These are phyloP conservation scores for Microtus ochrogaster DNA, from an alignment of 2,113 vertebrate genomes.

Conservation along the genomic window DNA sequence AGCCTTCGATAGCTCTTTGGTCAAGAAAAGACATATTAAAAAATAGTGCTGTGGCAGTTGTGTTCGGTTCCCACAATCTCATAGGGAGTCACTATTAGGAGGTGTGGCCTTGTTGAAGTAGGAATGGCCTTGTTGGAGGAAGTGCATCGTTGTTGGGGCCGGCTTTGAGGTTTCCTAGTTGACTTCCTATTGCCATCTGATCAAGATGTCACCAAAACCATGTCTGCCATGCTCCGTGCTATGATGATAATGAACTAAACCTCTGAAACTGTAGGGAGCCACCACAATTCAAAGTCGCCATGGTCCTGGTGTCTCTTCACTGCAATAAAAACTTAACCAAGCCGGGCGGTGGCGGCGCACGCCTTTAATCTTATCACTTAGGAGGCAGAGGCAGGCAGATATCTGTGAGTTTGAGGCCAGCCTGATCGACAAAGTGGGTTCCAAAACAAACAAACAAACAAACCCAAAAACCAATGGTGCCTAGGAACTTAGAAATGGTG, in stretches of 20 bases:
- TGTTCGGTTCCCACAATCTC: background rate
- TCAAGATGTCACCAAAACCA: background rate
- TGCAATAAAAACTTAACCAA: background rate
- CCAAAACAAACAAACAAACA: background rate
- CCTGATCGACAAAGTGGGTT: background rate
- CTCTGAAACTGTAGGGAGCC: background rate
- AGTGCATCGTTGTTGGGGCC: background rate
- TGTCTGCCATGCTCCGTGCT: background rate
- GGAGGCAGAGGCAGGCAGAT: background rate
- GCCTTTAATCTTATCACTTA: too few species aligned
- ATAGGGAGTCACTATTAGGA: background rate
- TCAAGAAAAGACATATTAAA: slow-evolving; percentile 28
- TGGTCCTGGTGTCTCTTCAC: background rate
- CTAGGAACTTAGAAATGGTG: background rate
- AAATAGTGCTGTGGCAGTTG: background rate
- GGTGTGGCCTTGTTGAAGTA: background rate
- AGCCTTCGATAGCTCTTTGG: background rate
- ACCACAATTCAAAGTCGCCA: background rate
- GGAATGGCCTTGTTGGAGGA: background rate
- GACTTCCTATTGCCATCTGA: background rate
- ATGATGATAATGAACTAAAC: background rate
- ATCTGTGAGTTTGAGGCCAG: background rate
- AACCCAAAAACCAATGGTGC: background rate
- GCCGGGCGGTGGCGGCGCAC: too few species aligned
- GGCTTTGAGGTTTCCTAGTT: background rate